Evolutionary conservation across 2,888 invertebrate species (phyloP).

Genomic region (Leptogaster cylindrica): DNA sequence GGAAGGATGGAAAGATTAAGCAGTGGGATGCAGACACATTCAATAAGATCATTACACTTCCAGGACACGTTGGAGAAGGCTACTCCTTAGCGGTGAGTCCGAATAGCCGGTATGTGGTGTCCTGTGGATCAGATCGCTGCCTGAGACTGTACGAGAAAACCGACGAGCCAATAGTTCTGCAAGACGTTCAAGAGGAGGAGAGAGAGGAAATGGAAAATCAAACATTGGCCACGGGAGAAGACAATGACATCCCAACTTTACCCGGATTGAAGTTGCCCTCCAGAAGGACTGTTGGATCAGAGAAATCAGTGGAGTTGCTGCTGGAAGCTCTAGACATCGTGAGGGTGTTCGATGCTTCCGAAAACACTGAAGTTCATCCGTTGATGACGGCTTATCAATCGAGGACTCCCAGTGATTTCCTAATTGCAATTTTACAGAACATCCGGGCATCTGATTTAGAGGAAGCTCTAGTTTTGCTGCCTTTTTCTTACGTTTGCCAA

Average conservation of each 20-base stretch:
- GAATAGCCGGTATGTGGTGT: slow-evolving; percentile 78
- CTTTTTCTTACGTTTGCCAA: slow-evolving; percentile 81
- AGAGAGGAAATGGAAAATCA: slow-evolving; percentile 76
- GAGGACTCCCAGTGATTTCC: slow-evolving; percentile 76
- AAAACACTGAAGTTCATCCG: slow-evolving; percentile 68
- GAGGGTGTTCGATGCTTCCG: slow-evolving; percentile 65
- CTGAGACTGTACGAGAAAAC: slow-evolving; percentile 85
- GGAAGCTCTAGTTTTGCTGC: slow-evolving; percentile 84
- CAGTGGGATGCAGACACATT: slow-evolving; percentile 97
- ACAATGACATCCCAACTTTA: slow-evolving; percentile 72
- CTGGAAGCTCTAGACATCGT: slow-evolving; percentile 88
- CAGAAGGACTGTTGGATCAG: slow-evolving; percentile 68
- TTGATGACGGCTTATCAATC: slow-evolving; percentile 83
- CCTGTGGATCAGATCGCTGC: slow-evolving; percentile 87
- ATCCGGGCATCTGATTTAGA: slow-evolving; percentile 90
- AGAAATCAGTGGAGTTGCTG: slow-evolving; percentile 79
- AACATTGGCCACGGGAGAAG: slow-evolving; percentile 74
- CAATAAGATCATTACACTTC: slow-evolving; percentile 84
- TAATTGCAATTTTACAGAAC: slow-evolving; percentile 78
- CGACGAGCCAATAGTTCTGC: slow-evolving; percentile 87
- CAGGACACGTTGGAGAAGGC: slow-evolving; percentile 86
- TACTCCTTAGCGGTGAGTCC: slow-evolving; percentile 78
- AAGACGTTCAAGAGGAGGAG: slow-evolving; percentile 87
- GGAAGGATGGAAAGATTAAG: slow-evolving; percentile 92
- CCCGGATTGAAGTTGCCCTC: slow-evolving; percentile 83